Base-by-base conservation (phyloP, 2,888 invertebrate species). In the Patella depressa region DNA sequence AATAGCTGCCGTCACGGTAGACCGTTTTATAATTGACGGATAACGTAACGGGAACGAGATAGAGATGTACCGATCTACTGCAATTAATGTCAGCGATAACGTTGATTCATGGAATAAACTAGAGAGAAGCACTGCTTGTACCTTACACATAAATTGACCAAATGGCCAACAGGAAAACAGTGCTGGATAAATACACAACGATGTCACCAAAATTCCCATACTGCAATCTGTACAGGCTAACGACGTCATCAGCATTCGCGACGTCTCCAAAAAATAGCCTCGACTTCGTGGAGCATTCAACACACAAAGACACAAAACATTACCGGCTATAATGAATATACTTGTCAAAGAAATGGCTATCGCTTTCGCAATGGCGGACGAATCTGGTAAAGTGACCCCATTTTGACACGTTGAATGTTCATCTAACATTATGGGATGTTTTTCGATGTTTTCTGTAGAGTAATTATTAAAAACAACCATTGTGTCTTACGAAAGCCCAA, bases 41-140 rank as follows among this genome's bases (percentile, higher is more conserved):
- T 84, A 84, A 12, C 77, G 73, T 5, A 79, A 59, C 65, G 81
- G 79, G 74, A 82, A 80, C 24, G 79, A 79, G 14, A 84, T 80
- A 29, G 79, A 80, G 59, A 80, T 79, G 71, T 82, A 84, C 55
- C 84, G 76, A 73, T 84, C 84, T 54, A 82, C 78, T 3, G 84
- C 82, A 24, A 84, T 80, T 17, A 84, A 73, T 9, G 80, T 81
- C 71, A 84, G 73, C 5, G 79, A 80, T 53, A 84, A 65, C 9
- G 84, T 84, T 9, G 84, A 84, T 57, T 84, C 84, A 57, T 84
- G 84, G 71, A 84, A 84, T 45, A 84, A 73, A 15, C 81, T 81
- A 5, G 84, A 84, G 29, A 82, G 70, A 12, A 81, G 53, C 71
- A 84, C 71, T 7, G 82, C 84, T 65, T 84, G 82, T 12, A 82